phyloP scores from a whole-genome alignment of 2,797 vertebrate genomes.

The Anas capensis region DNA sequence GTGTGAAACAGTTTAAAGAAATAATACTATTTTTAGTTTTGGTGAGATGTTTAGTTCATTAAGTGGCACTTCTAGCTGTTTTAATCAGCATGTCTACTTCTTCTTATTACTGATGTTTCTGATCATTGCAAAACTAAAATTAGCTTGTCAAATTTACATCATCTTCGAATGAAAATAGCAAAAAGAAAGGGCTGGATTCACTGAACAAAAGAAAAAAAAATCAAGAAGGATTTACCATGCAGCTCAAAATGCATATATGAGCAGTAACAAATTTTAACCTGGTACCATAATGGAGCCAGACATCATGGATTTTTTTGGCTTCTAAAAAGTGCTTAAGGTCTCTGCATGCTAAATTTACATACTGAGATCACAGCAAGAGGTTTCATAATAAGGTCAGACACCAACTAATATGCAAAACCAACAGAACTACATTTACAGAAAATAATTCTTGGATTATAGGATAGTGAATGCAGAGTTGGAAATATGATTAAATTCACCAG shows the following conservation, averaged over 20 bases:
- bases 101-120: not conserved
- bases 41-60: not conserved
- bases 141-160: not conserved
- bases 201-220: not conserved
- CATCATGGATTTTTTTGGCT: not conserved
- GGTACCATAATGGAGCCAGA: not conserved
- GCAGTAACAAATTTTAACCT: not conserved
- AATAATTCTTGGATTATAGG: not conserved
- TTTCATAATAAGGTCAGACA: not conserved
- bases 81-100: not conserved
- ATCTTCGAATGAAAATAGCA: not conserved
- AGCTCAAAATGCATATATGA: not conserved
- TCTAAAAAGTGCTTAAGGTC: not conserved
- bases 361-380: not conserved
- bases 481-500: not conserved
- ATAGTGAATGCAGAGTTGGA: not conserved
- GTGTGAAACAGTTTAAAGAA: conserved; percentile 7
- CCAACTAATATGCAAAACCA: not conserved
- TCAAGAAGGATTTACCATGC: not conserved
- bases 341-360: not conserved
- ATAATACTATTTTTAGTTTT: conserved; percentile 13
- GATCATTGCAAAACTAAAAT: not conserved
- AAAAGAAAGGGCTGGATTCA: conserved; percentile 9
- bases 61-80: not conserved
- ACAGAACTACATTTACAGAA: not conserved